Evolutionary conservation across 1,140 invertebrate genomes (phyloP), one percentile per base, ranked within the genome.

Genomic region (Coptotermes formosanus): DNA sequence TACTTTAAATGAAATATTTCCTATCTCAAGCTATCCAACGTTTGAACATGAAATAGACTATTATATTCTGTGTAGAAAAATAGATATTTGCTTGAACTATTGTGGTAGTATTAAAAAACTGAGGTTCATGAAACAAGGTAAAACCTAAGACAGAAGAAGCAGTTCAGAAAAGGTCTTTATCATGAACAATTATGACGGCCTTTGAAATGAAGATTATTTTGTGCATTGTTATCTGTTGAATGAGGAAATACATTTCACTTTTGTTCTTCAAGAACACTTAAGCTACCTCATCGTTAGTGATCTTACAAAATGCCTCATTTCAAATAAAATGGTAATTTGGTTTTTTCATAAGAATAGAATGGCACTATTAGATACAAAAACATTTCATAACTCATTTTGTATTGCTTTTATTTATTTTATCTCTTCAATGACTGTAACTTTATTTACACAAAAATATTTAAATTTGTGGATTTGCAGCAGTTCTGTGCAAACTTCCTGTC

Each of bases 31-130:
- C 25, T 75, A 75, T 75, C n/a, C 7, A 30, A 75, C 25, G 30
- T 30, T 9, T 75, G 64, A 75, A 64, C 25, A 64, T 64, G 59
- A 64, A 64, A 16, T 21, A 64, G 19, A 64, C 64, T 75, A n/a
- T 69, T 7, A 30, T 75, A n/a, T 75, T 75, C 25, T 75, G 25
- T 25, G 43, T 83, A 83, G 7, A 83, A 83, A 83, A 83, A 83
- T 83, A 83, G 44, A 82, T 19, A 83, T 83, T 83, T 43, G 3
- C 38, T 25, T 83, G 19, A 43, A 83, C 45, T 83, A 44, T 25
- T 83, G 45, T 23, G 7, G 38, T 25, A 83, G 19, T 38, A 4
- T 14, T 75, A 75, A 14, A 16, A n/a, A 30, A 4, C 30, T 75
- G 64, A 75, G 64, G 64, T 30, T 75, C 9, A n/a, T 9, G 30